phyloP scores from a whole-genome alignment of 1,140 invertebrate species.

The Mylabris phalerata region DNA sequence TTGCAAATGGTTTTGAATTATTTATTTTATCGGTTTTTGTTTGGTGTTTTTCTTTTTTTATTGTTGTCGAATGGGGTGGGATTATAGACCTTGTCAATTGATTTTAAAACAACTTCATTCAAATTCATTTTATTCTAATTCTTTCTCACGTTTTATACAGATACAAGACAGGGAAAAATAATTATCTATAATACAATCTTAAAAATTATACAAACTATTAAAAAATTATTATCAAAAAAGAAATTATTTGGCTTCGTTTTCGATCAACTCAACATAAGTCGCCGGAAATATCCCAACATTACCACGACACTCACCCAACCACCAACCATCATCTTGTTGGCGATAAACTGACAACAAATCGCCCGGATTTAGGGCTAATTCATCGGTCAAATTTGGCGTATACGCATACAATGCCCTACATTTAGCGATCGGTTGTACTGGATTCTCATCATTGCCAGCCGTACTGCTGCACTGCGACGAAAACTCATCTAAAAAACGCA shows the following conservation, averaged over 20 bases:
- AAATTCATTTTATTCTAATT: background rate
- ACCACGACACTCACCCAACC: constrained; percentile 83
- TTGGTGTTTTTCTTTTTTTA: constrained; percentile 22
- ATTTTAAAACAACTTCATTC: constrained; percentile 1
- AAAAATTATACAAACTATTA: background rate
- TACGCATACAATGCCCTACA: constrained; percentile 85
- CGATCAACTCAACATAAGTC: constrained; percentile 71
- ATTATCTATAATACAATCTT: background rate
- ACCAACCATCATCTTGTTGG: constrained; percentile 92
- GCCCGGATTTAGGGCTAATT: constrained; percentile 75
- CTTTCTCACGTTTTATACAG: background rate
- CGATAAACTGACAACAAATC: constrained; percentile 83
- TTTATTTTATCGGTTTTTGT: constrained; percentile 26
- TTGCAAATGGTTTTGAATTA: constrained; percentile 26
- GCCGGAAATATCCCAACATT: constrained; percentile 86
- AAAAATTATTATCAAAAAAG: background rate
- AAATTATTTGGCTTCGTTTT: constrained; percentile 5
- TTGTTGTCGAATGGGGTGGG: constrained; percentile 22
- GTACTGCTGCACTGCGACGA: constrained; percentile 60
- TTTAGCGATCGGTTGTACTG: constrained; percentile 47
- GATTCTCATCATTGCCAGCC: constrained; percentile 47
- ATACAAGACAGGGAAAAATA: background rate
- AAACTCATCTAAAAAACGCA: constrained; percentile 58
- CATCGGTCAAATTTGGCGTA: constrained; percentile 79
- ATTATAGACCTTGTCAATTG: constrained; percentile 10